Base-by-base conservation (phyloP, 2,797 vertebrate species). In the Valencia hispanica region DNA sequence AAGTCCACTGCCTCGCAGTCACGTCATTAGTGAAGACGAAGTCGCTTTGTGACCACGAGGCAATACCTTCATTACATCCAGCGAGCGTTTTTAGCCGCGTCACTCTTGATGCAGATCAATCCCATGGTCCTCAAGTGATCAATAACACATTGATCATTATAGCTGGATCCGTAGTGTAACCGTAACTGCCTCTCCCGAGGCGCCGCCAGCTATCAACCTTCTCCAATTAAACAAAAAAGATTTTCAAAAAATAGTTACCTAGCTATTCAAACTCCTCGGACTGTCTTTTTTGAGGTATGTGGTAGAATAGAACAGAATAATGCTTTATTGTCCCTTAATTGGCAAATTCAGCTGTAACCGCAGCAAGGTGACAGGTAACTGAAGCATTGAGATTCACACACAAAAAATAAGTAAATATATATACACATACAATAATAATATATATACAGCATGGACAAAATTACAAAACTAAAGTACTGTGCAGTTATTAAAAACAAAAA, bases 151-250 rank as follows among this genome's bases (percentile, higher is more conserved):
- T 1, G 89, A 93, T 74, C 20, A 1, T 57, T 61, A 41, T 5
- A 22, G 83, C 85, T 47, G 85, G 88, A 79, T 80, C 72, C 74
- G 70, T 81, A 74, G 47, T 80, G 84, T 81, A 86, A 85, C 27
- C 7, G 70, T 32, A 83, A 85, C 45, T 63, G 74, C 41, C 53
- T 47, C 4, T 77, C 84, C 88, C 6, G 0, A 59, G 89, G 89
- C 68, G 3, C 25, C 57, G 8, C 53, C 79, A 50, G 48, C 43
- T 53, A 79, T 63, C 76, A n/a, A 73, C 68, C 48, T 3, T 69
- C n/a, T 65, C 61, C 41, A 76, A 47, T 79, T 45, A 74, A 79
- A 75, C 0, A n/a, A n/a, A 53, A 57, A 47, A 53, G 18, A 36
- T n/a, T n/a, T 68, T 55, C n/a, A 20, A 34, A 20, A 68, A 77